A percentile compares a stretch with the other conserved stretches of the same genome.
These are phyloP conservation scores for Onychomys arenicola DNA, from an alignment of 2,797 vertebrate species.

Conservation along the genomic window DNA sequence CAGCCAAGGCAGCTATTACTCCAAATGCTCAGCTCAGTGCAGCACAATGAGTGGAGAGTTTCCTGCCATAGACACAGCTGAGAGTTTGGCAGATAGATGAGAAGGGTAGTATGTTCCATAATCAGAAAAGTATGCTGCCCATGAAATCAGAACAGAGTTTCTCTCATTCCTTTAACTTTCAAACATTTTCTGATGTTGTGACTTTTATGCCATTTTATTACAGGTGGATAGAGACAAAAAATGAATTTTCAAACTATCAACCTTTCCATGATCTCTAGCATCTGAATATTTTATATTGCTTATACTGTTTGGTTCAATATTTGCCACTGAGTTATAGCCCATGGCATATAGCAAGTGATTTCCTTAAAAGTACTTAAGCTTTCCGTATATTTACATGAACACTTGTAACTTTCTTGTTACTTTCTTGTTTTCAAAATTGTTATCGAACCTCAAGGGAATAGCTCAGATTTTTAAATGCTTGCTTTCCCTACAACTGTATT, in stretches of 20 bases:
- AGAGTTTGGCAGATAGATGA: slow-evolving; percentile 1
- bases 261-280: neutral
- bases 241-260: slow-evolving; percentile 13
- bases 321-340: slow-evolving; percentile 13
- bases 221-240: neutral
- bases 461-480: slow-evolving; percentile 73
- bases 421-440: slow-evolving; percentile 73
- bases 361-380: slow-evolving; percentile 25
- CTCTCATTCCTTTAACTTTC: neutral
- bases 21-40: neutral
- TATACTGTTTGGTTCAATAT: neutral
- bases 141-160: neutral
- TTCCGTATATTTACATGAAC: slow-evolving; percentile 44
- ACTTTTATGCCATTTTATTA: neutral
- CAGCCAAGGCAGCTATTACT: neutral
- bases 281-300: slow-evolving; percentile 32
- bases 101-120: neutral
- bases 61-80: neutral
- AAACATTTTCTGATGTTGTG: neutral
- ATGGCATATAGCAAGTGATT: neutral
- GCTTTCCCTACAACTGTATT: slow-evolving; percentile 57
- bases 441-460: slow-evolving; percentile 19
- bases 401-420: slow-evolving; percentile 56
- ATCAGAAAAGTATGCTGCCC: slow-evolving; percentile 27
- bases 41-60: neutral